Evolutionary conservation across 2,888 invertebrate genomes (phyloP).

Genomic region (Acleris laterana): DNA sequence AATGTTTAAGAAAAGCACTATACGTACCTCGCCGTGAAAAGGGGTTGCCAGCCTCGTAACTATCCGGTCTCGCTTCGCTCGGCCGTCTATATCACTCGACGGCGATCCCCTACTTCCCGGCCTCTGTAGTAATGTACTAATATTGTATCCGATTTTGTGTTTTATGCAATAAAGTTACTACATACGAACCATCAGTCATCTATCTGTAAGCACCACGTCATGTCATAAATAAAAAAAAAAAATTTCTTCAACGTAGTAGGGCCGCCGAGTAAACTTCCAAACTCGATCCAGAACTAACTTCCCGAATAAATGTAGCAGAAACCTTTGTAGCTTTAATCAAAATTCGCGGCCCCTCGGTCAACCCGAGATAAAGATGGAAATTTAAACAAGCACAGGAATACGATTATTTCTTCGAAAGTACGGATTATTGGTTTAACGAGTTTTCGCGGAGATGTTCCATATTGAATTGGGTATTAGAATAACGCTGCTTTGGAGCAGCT

Average conservation of each 20-base stretch:
- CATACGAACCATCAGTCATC: no score
- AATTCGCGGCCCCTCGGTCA: conserved; percentile 52
- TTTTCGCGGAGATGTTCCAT: conserved; percentile 4
- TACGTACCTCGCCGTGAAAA: no score
- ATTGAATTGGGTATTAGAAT: not conserved
- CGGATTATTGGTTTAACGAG: conserved; percentile 34
- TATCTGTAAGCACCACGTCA: no score
- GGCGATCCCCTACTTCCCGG: no score
- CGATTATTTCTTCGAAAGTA: conserved; percentile 36
- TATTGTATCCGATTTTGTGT: no score
- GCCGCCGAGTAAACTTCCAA: conserved; percentile 54
- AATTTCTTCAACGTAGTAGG: conserved; percentile 45
- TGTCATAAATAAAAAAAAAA: no score
- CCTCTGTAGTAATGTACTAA: no score
- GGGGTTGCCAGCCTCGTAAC: no score
- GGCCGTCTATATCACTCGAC: no score
- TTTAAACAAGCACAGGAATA: conserved; percentile 34
- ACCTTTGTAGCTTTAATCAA: conserved; percentile 72
- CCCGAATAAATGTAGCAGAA: conserved; percentile 74
- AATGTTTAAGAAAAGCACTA: no score
- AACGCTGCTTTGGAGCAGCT: not conserved
- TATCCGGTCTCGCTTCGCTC: no score
- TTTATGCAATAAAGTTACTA: no score
- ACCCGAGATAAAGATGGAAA: conserved; percentile 54
- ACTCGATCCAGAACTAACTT: conserved; percentile 67